Base-by-base conservation (phyloP, 2,113 vertebrate species). In the Gracilinanus agilis region DNA sequence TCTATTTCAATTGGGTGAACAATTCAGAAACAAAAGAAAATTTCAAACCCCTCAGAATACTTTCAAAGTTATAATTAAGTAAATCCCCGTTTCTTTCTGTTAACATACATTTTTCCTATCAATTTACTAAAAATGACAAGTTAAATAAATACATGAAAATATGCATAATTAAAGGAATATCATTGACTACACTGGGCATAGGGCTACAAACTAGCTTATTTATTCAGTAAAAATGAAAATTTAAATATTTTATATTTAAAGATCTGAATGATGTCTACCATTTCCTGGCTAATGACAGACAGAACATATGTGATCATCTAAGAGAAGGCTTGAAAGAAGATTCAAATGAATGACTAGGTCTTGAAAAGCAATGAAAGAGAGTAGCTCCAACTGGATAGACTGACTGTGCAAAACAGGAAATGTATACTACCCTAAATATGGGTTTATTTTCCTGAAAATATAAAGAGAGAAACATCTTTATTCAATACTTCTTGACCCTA, bases 131-230 rank as follows among this genome's bases (percentile, higher is more conserved):
- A 83, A 83, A 54, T 96, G 91, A 54, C 92, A 95, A 90, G 53
- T 94, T 90, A 53, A 96, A 97, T 96, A 96, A 97, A 98, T 93
- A 96, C 13, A 93, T 95, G 49, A 91, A 96, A 97, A 94, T 94
- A 93, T 54, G 34, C 67, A 94, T 96, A 91, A 94, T 83, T 94
- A 93, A 97, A 96, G 95, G 91, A 96, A 95, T 75, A 91, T 54
- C 53, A 96, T 53, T 55, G 55, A 94, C 96, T 88, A 92, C 96
- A 92, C 90, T 96, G 53, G 55, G 96, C 3, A 4, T 90, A 94
- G 97, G 23, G 34, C 34, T 40, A 95, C 61, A 94, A 44, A 94
- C 94, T 94, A 95, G 94, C 95, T 98, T 96, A 96, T 97, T 98
- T 97, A 96, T 97, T 96, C 92, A 93, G 54, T 40, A 94, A 21